These are phyloP conservation scores for Ranitomeya imitator DNA, from an alignment of 2,113 vertebrate species.

Conservation along the genomic window DNA sequence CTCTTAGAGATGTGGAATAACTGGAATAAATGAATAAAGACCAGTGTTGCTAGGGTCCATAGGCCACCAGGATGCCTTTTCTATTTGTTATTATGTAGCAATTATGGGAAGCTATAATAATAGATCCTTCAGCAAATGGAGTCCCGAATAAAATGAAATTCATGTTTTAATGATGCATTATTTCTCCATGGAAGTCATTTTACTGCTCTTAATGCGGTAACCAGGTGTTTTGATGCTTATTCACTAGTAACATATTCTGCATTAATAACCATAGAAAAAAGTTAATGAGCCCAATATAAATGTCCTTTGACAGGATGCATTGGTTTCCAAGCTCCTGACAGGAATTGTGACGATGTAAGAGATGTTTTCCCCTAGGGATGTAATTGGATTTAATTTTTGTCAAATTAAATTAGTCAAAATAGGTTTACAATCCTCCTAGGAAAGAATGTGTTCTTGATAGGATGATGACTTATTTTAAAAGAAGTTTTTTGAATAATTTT, in stretches of 20 bases:
- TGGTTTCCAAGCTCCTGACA: constrained; percentile 50
- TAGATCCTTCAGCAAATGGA: constrained; percentile 16
- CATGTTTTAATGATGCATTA: constrained; percentile 36
- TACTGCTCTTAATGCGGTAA: constrained; percentile 22
- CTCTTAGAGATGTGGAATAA: neutral
- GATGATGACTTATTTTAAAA: constrained; percentile 64
- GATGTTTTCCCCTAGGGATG: constrained; percentile 52
- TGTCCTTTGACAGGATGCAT: constrained; percentile 57
- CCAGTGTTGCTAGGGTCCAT: neutral
- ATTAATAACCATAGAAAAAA: constrained; percentile 44
- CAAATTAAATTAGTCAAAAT: constrained; percentile 68
- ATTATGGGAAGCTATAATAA: constrained; percentile 10
- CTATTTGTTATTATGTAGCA: constrained; percentile 3
- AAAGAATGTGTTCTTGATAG: constrained; percentile 51
- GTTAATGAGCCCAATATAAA: constrained; percentile 61
- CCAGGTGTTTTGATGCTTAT: constrained; percentile 38
- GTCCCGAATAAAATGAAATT: neutral
- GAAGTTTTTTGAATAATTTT: no score
- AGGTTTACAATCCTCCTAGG: constrained; percentile 48
- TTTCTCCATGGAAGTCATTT: constrained; percentile 36
- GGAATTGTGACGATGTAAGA: constrained; percentile 63
- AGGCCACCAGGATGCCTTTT: neutral
- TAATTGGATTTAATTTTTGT: constrained; percentile 63
- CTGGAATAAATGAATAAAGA: neutral
- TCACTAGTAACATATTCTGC: constrained; percentile 42